Evolutionary conservation across 2,113 vertebrate species (phyloP), one percentile per base, ranked within the genome.

Genomic region (Tetrao urogallus): DNA sequence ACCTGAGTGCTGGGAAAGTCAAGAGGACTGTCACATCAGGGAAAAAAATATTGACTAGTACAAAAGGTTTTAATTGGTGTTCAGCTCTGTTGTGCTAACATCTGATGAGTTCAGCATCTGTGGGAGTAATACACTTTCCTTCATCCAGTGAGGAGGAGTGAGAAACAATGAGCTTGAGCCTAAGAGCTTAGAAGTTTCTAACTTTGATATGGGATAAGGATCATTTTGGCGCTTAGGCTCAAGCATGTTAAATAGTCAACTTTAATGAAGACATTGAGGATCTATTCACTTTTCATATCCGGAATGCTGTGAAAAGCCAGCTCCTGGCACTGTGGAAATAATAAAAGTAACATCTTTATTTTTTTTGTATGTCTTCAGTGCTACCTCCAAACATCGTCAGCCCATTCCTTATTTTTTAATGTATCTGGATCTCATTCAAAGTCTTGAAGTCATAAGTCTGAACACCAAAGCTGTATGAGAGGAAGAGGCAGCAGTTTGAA

Each of bases 161-260:
- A 66, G 80, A 74, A 90, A 3, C 20, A 61, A 14, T 19, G 30
- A 38, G 38, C 38, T 38, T 38, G 38, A 38, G 38, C 38, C 38
- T 38, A 38, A 38, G 38, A 38, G 38, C 38, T 38, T 38, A 38
- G 38, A n/a, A 2, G 0, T 43, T 48, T 89, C 81, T 63, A 50
- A 45, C 5, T 28, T 2, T 70, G 1, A 69, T 64, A 18, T 38
- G 6, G 6, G 4, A 14, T 6, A 5, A 4, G 13, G 2, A 17
- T 20, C 21, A 1, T 11, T 45, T 36, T 57, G 48, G 5, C 0
- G 83, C 2, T 66, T 58, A 18, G 4, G 4, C 47, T 77, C 25
- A 43, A 61, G 19, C 6, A 42, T 65, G 13, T 52, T 86, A 27
- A 10, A 7, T 11, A 4, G n/a, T 61, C 61, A 69, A 17, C 13